Percentiles rank a stretch among this genome's conserved stretches.
Conservation (phyloP, 2,888 invertebrate species). For the Drosophila barbarae region DNA sequence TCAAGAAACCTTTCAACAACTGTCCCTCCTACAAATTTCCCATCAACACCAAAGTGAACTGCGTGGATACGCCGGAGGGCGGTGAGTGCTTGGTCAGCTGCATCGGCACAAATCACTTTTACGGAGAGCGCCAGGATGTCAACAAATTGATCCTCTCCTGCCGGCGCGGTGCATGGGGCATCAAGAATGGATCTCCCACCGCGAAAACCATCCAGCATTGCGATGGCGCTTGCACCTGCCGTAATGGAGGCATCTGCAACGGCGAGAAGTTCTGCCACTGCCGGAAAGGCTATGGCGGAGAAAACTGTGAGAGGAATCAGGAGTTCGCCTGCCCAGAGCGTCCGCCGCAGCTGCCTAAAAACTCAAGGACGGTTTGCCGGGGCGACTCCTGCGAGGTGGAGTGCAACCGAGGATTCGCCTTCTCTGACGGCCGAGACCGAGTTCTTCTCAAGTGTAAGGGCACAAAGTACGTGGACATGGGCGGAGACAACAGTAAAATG, state of each 20-base stretch:
- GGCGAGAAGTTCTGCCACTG: constrained; percentile 17
- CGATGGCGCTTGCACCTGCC: constrained; percentile 13
- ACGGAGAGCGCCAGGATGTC: constrained; percentile 1
- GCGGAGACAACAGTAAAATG: not conserved
- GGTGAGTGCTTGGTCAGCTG: constrained; percentile 15
- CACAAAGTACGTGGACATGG: constrained; percentile 6
- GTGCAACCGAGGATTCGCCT: constrained; percentile 7
- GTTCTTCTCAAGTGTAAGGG: constrained; percentile 12
- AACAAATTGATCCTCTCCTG: constrained; percentile 7
- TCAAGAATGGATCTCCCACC: constrained; percentile 5
- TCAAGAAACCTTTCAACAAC: constrained; percentile 8
- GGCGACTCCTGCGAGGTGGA: constrained; percentile 15
- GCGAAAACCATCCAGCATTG: constrained; percentile 16
- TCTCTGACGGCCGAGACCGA: constrained; percentile 9
- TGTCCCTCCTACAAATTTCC: constrained; percentile 14
- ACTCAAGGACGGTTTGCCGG: constrained; percentile 13
- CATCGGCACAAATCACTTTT: constrained; percentile 10
- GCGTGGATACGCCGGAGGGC: constrained; percentile 6
- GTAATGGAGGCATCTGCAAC: constrained; percentile 18
- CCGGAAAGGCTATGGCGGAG: constrained; percentile 9
- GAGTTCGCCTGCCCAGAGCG: constrained; percentile 5
- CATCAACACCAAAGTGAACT: constrained; percentile 11
- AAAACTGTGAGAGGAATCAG: constrained; percentile 4
- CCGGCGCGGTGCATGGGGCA: constrained; percentile 10
- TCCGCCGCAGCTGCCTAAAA: constrained; percentile 13